A percentile compares a stretch with the other conserved stretches of the same genome.
Conservation (phyloP, 2,113 vertebrate genomes). For the Boulengeromyrus knoepffleri region DNA sequence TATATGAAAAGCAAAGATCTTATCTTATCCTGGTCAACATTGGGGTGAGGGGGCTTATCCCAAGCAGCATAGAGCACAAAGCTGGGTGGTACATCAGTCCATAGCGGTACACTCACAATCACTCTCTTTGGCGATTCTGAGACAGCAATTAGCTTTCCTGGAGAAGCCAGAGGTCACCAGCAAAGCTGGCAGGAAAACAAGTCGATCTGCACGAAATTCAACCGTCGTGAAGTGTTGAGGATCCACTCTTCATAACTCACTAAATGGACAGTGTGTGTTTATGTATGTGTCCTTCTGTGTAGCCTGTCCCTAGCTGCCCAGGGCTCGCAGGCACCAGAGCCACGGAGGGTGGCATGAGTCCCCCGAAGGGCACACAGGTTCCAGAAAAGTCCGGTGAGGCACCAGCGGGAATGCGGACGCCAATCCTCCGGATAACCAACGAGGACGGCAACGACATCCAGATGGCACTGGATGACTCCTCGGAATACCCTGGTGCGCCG, state of each 20-base stretch:
- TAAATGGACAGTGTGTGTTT: not conserved
- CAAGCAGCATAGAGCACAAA: not conserved
- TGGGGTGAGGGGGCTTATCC: not conserved
- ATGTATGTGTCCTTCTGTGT: not conserved
- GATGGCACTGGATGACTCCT: conserved; percentile 6
- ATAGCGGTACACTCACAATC: not conserved
- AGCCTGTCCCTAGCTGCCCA: not conserved
- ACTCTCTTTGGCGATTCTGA: not conserved
- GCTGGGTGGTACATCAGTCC: not conserved
- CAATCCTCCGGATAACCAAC: conserved; percentile 39
- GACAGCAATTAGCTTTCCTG: not conserved
- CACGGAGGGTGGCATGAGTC: not conserved
- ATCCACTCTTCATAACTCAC: not conserved
- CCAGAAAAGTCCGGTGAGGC: not conserved
- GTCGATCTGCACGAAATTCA: not conserved
- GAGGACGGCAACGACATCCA: conserved; percentile 24
- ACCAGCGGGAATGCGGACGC: not conserved
- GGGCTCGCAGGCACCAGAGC: not conserved
- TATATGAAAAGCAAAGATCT: not conserved
- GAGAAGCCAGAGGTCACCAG: not conserved
- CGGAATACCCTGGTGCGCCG: conserved; percentile 4
- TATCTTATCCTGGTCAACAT: not conserved
- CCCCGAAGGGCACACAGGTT: not conserved
- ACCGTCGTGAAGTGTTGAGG: not conserved
- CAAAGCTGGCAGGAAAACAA: not conserved